A percentile compares a stretch with the other conserved stretches of the same genome.
Conservation (phyloP, 2,888 invertebrate genomes). For the Oscheius myriophilus region DNA sequence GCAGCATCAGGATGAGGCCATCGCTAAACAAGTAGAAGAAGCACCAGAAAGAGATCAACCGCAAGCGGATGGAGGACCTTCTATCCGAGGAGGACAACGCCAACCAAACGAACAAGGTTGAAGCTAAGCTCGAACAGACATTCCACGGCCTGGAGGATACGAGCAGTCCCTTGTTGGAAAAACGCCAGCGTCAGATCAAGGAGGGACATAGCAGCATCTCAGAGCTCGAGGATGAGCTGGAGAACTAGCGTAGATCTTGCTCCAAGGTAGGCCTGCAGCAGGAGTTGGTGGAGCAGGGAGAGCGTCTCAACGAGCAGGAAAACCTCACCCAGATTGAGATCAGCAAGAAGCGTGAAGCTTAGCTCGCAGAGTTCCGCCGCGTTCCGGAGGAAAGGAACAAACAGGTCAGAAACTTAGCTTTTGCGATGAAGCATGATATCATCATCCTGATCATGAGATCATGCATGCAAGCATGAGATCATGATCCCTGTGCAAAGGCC, state of each 20-base stretch:
- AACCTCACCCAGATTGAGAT: constrained; percentile 91
- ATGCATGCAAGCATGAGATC: too few species aligned
- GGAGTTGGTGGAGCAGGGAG: constrained; percentile 95
- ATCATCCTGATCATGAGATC: too few species aligned
- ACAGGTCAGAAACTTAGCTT: too few species aligned
- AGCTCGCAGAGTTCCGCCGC: constrained; percentile 95
- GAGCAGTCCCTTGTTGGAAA: constrained; percentile 96
- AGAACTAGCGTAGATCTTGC: constrained; percentile 80
- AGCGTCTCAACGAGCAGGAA: constrained; percentile 97
- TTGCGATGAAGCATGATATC: too few species aligned
- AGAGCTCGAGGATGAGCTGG: constrained; percentile 98
- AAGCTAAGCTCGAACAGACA: constrained; percentile 97
- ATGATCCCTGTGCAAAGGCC: too few species aligned
- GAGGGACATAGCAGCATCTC: constrained; percentile 95
- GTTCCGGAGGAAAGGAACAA: constrained; percentile 98
- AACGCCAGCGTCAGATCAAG: constrained; percentile 98
- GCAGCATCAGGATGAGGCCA: too few species aligned
- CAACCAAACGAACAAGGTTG: constrained; percentile 99
- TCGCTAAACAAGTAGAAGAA: too few species aligned
- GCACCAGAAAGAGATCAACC: too few species aligned
- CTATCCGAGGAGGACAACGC: constrained; percentile 96
- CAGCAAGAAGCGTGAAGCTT: constrained; percentile 99
- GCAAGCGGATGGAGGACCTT: too few species aligned
- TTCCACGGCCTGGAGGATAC: constrained; percentile 92
- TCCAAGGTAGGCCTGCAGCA: constrained; percentile 87